Percentiles rank a stretch among this genome's conserved stretches.
phyloP scores from a whole-genome alignment of 2,888 invertebrate species.

The Drosophila conformis region DNA sequence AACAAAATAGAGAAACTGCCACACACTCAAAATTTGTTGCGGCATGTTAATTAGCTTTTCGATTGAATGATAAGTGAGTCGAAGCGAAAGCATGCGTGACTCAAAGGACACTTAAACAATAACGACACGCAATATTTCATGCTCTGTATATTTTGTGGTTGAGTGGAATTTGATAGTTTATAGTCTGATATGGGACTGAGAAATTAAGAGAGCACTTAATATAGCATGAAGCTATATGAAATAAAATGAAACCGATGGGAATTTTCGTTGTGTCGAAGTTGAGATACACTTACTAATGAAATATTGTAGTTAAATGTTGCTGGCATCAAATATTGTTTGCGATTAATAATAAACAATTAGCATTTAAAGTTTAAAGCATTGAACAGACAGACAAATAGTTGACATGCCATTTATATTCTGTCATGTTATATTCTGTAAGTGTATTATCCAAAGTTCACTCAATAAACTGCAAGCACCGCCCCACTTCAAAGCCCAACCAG shows the following conservation, averaged over 20 bases:
- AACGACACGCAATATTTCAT: slow-evolving; percentile 69
- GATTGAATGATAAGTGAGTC: slow-evolving; percentile 31
- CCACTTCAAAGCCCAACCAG: neutral
- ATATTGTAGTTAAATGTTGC: neutral
- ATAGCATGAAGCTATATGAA: slow-evolving; percentile 57
- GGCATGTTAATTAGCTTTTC: slow-evolving; percentile 32
- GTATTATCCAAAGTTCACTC: slow-evolving; percentile 7
- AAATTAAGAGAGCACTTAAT: slow-evolving; percentile 73
- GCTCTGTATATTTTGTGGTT: slow-evolving; percentile 65
- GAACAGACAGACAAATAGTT: neutral
- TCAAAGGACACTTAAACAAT: slow-evolving; percentile 38
- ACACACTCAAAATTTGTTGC: neutral
- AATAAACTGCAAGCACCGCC: slow-evolving; percentile 2
- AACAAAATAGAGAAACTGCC: neutral
- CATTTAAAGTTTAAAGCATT: neutral
- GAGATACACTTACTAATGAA: neutral
- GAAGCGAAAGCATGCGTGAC: neutral
- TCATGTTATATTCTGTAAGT: neutral
- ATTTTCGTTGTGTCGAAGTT: neutral
- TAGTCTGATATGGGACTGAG: slow-evolving; percentile 46
- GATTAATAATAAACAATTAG: neutral
- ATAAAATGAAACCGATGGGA: slow-evolving; percentile 12
- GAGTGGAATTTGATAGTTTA: slow-evolving; percentile 58
- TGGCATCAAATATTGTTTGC: neutral
- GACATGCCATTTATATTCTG: neutral